Conservation (phyloP, 2,797 vertebrate genomes). For the Cyclura pinguis region DNA sequence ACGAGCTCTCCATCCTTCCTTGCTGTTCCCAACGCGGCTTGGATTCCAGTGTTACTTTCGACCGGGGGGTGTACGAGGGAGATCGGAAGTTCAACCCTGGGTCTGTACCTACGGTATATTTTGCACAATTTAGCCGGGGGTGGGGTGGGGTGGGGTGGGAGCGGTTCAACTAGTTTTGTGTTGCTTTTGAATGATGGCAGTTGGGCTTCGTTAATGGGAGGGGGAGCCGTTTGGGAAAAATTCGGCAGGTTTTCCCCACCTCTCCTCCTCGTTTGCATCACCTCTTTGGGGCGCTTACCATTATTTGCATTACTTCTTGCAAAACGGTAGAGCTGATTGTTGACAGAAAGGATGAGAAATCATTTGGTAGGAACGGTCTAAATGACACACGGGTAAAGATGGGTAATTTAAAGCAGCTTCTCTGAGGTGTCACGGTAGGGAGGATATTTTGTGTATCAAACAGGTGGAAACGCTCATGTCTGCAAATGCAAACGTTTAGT, state of each 20-base stretch:
- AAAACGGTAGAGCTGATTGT: constrained; percentile 44
- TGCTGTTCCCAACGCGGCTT: not conserved
- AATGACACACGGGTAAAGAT: constrained; percentile 23
- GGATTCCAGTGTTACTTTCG: not conserved
- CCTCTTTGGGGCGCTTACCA: not conserved
- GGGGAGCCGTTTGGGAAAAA: not conserved
- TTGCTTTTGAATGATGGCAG: not conserved
- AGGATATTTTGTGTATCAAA: constrained; percentile 20
- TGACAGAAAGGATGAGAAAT: not conserved
- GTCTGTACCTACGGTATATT: no score
- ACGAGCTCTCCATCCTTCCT: not conserved
- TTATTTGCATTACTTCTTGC: constrained; percentile 32
- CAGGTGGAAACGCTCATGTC: constrained; percentile 42
- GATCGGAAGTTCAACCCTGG: not conserved
- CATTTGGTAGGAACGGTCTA: constrained; percentile 27
- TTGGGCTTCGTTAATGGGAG: not conserved
- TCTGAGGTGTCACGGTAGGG: constrained; percentile 41
- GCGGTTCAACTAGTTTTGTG: not conserved
- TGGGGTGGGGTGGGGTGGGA: not conserved
- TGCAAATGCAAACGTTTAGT: not conserved
- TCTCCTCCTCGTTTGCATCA: not conserved
- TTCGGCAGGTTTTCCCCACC: not conserved
- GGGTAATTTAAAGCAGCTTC: constrained; percentile 40
- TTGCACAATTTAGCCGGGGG: not conserved
- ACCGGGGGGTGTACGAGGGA: no score